These are phyloP conservation scores for Ammodytes marinus DNA, from an alignment of 2,113 vertebrate genomes.

Conservation along the genomic window DNA sequence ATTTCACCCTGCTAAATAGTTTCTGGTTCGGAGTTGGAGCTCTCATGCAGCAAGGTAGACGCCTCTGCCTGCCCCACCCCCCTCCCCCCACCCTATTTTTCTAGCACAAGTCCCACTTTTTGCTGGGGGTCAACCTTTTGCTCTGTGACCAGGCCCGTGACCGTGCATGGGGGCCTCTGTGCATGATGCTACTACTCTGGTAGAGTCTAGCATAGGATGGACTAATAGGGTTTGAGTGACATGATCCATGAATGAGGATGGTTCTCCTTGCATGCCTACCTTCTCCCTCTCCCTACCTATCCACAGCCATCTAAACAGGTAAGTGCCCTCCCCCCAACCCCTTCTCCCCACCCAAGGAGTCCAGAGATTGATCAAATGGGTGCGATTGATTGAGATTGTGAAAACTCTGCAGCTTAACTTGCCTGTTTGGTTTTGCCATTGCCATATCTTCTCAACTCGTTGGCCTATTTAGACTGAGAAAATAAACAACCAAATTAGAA, in stretches of 20 bases:
- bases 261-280: slow-evolving; percentile 72
- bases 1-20: slow-evolving; percentile 99
- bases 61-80: slow-evolving; percentile 91
- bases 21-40: slow-evolving; percentile 99
- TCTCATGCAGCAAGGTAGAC: slow-evolving; percentile 99
- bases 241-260: slow-evolving; percentile 45
- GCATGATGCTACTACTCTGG: slow-evolving; percentile 91
- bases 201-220: slow-evolving; percentile 39
- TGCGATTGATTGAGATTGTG: slow-evolving; percentile 59
- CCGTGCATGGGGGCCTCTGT: slow-evolving; percentile 98
- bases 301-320: slow-evolving; percentile 68
- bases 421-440: slow-evolving; percentile 57
- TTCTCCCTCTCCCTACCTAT: not conserved
- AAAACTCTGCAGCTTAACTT: slow-evolving; percentile 58
- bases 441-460: slow-evolving; percentile 81
- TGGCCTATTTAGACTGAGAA: slow-evolving; percentile 47
- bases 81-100: slow-evolving; percentile 60
- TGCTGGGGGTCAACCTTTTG: slow-evolving; percentile 90
- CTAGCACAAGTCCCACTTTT: slow-evolving; percentile 95
- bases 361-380: slow-evolving; percentile 30
- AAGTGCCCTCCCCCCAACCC: slow-evolving; percentile 58
- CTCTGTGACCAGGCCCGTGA: slow-evolving; percentile 86
- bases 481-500: not conserved
- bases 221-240: slow-evolving; percentile 49
- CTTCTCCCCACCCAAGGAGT: not conserved